Evolutionary conservation across 2,113 vertebrate genomes (phyloP), one percentile per base, ranked within the genome.

Genomic region (Neotragus moschatus): DNA sequence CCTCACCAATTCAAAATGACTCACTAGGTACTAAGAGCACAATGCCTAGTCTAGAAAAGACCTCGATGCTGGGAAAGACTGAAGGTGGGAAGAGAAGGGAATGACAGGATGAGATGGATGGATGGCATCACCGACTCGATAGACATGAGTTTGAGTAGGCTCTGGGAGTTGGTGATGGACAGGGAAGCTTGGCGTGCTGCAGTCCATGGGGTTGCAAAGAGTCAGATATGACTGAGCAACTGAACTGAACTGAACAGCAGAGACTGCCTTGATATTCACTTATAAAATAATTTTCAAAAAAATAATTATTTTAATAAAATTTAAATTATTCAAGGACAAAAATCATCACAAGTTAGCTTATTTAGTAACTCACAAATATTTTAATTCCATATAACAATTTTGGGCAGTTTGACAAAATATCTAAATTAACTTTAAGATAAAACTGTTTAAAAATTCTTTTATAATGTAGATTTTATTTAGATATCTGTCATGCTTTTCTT

Each of bases 271-370:
- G 28, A 91, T 23, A 56, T 45, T 2, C 28, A 95, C 30, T 93
- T 79, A 60, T 2, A 58, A 89, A 49, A 77, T 10, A 95, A 91
- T 53, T 79, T 92, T 39, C 66, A 33, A 56, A 58, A 55, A 86
- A 55, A 70, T 6, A 94, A 87, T 30, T 70, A 77, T 58, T 90
- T 84, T 55, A 82, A 60, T 93, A 73, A 94, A 93, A 80, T 49
- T 90, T 77, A 90, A 94, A 63, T 90, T 77, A 95, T 19, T 60
- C 23, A 88, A 92, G 53, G 33, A 91, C 90, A 97, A 96, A 92
- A 96, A 90, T 49, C 12, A 90, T 87, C 49, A 55, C 84, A 58
- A 92, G 33, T 23, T 60, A 77, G 80, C 11, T 91, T 95, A 91
- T 43, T 84, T 49, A 58, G 33, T 93, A 96, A 91, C 33, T 90